Base-by-base conservation (phyloP, 1,140 invertebrate species). In the Chironomus tepperi region DNA sequence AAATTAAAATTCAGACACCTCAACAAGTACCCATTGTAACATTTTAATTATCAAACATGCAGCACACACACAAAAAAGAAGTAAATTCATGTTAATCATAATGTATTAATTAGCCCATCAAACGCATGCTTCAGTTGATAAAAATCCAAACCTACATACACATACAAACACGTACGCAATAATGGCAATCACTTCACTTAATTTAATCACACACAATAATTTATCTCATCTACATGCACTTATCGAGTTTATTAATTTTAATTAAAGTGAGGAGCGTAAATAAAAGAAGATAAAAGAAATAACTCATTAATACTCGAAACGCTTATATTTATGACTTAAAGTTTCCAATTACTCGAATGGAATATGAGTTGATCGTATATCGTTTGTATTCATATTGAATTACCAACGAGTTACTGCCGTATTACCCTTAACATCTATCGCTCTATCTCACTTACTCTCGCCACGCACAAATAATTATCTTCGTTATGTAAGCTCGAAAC, bases 381-480 rank as follows among this genome's bases (percentile, higher is more conserved):
- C n/a, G n/a, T 57, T 57, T 57, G 47, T 57, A 57, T 57, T 57
- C 47, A 57, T 57, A 57, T n/a, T 57, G 47, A 57, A 57, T 57
- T 57, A 57, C 7, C 47, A 57, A 57, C 12, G n/a, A 47, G 10
- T n/a, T n/a, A 57, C n/a, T 57, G 47, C 47, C 47, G 12, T n/a
- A 57, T 57, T 57, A 57, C 47, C 47, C 47, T 57, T 57, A 57
- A n/a, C 47, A 57, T 57, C 10, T 15, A n/a, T 47, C 15, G 2
- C 15, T 47, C 43, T 47, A 10, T 47, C 43, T 57, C 47, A n/a
- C n/a, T 57, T 12, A n/a, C 47, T 57, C 12, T 47, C 47, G 65
- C 65, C 16, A 70, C 65, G 65, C 65, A 70, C 65, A 70, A 70
- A 70, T 70, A 70, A 70, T 70, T 70, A 70, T 70, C 65, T 70